Conservation (phyloP, 1,140 invertebrate genomes). For the Stenopsyche tienmushanensis region DNA sequence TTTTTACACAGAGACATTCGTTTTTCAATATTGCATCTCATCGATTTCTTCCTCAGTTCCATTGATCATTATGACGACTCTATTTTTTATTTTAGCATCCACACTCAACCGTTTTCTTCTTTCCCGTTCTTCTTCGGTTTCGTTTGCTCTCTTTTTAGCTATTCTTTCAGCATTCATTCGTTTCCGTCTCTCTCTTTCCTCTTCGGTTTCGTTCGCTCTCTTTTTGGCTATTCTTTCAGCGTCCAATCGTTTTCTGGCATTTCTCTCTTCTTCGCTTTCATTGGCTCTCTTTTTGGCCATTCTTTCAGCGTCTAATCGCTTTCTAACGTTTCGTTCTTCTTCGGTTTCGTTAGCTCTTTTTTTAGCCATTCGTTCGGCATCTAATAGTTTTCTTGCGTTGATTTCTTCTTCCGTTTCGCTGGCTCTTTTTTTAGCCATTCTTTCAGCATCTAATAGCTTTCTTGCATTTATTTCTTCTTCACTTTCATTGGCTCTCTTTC, state of each 20-base stretch:
- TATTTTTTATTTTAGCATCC: no score
- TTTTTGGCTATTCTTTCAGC: not conserved
- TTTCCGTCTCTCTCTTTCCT: not conserved
- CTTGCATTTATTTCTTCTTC: not conserved
- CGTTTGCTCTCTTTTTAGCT: not conserved
- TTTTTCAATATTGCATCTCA: no score
- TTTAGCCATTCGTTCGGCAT: not conserved
- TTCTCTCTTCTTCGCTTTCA: not conserved
- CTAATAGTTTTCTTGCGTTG: not conserved
- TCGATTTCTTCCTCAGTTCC: no score
- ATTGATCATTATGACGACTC: no score
- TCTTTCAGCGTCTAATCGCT: not conserved
- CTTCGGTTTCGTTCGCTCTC: not conserved
- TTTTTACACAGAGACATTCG: no score
- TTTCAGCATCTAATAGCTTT: not conserved
- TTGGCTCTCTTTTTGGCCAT: not conserved
- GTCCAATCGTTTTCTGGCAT: not conserved
- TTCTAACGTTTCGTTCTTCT: not conserved
- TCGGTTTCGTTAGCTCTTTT: not conserved
- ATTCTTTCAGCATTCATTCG: not conserved
- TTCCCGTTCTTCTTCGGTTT: not conserved
- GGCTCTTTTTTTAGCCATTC: not conserved
- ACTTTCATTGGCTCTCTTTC: not conserved
- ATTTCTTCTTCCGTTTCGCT: not conserved
- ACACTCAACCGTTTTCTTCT: no score